A percentile compares a stretch with the other conserved stretches of the same genome.
Conservation (phyloP, 2,797 vertebrate species). For the Cetoscarus ocellatus region DNA sequence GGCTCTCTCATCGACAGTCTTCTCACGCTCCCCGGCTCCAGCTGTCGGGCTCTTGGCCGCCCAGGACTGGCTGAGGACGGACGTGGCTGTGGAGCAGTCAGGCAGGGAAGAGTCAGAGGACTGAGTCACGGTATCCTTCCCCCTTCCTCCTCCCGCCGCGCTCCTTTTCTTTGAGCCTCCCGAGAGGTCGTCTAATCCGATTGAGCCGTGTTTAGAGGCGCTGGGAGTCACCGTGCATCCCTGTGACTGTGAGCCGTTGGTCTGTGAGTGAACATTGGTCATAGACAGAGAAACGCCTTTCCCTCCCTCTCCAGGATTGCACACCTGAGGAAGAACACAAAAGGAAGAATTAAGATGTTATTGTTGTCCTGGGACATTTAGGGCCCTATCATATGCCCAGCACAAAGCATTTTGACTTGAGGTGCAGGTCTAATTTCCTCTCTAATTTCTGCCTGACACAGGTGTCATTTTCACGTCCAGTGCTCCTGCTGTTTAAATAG, state of each 20-base stretch:
- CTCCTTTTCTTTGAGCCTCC: conserved; percentile 67
- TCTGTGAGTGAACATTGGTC: conserved; percentile 97
- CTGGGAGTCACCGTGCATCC: conserved; percentile 90
- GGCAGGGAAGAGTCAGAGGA: conserved; percentile 88
- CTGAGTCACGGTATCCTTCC: conserved; percentile 79
- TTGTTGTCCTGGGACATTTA: neutral
- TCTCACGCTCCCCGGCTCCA: conserved; percentile 52
- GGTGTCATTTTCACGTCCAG: too few relatives aligned
- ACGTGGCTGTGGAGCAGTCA: conserved; percentile 90
- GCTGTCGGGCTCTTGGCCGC: conserved; percentile 52
- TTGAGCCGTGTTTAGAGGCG: conserved; percentile 88
- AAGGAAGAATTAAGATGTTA: neutral
- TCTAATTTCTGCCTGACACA: too few relatives aligned
- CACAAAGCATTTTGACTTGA: too few relatives aligned
- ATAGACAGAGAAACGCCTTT: conserved; percentile 91
- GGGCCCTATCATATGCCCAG: too few relatives aligned
- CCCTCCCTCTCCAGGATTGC: conserved; percentile 89
- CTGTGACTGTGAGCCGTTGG: conserved; percentile 92
- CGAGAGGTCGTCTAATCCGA: conserved; percentile 73
- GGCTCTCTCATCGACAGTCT: conserved; percentile 46
- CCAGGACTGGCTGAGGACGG: conserved; percentile 87
- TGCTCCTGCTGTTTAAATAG: too few relatives aligned
- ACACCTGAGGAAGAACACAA: conserved; percentile 82
- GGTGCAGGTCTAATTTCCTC: too few relatives aligned
- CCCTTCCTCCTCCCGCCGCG: conserved; percentile 77